These are phyloP conservation scores for Peromyscus nudipes DNA, from an alignment of 2,797 vertebrate genomes.

Conservation along the genomic window DNA sequence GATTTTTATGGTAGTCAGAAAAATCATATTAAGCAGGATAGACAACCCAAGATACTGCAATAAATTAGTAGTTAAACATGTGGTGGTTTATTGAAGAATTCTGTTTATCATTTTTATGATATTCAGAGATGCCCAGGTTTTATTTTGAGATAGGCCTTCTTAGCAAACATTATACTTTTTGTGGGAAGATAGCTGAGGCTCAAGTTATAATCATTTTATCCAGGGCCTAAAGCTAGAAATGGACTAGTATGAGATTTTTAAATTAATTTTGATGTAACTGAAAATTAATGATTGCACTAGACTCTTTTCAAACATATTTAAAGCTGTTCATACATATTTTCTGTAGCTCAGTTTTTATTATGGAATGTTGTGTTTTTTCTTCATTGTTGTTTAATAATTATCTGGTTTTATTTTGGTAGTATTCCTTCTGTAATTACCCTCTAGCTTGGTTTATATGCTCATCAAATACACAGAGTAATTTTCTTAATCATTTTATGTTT, in stretches of 20 bases:
- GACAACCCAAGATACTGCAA: background rate
- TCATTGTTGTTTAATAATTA: background rate
- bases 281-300: background rate
- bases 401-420: background rate
- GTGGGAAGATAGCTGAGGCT: background rate
- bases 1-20: background rate
- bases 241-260: background rate
- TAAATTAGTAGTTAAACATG: background rate
- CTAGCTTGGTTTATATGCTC: background rate
- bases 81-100: background rate
- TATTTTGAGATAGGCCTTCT: background rate
- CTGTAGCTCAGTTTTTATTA: background rate
- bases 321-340: background rate
- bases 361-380: background rate
- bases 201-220: background rate
- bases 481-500: slow-evolving; percentile 73
- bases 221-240: background rate
- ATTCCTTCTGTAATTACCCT: background rate
- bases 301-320: background rate
- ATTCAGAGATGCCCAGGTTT: background rate
- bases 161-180: background rate
- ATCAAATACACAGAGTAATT: background rate
- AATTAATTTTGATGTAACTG: background rate
- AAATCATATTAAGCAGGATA: background rate
- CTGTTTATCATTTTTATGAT: background rate